phyloP scores from a whole-genome alignment of 2,888 invertebrate genomes.

The Ypsolopha scabrella region DNA sequence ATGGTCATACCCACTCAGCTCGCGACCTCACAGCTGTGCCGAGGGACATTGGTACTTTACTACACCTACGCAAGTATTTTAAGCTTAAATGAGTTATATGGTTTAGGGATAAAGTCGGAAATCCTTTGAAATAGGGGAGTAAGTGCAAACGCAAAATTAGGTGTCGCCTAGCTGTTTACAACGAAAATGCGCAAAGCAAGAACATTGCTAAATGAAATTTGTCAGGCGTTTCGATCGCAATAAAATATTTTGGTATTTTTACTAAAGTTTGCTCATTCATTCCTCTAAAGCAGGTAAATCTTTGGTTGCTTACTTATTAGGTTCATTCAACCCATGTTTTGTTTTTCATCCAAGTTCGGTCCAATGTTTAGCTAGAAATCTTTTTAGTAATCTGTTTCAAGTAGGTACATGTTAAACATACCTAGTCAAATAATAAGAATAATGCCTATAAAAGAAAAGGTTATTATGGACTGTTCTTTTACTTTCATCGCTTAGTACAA shows the following conservation, averaged over 20 bases:
- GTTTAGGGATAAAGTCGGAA: background rate
- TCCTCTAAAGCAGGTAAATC: no score
- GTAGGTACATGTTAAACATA: no score
- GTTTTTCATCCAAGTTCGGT: background rate
- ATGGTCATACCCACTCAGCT: slow-evolving; percentile 39
- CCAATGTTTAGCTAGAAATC: no score
- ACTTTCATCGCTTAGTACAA: no score
- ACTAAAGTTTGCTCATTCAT: no score
- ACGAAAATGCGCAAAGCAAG: background rate
- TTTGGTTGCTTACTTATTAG: no score
- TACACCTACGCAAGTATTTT: slow-evolving; percentile 12
- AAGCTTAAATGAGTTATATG: background rate
- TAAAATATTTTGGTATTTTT: no score
- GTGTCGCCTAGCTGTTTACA: background rate
- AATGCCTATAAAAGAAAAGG: no score
- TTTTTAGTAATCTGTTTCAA: no score
- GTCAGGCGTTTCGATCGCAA: background rate
- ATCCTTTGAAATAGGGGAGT: background rate
- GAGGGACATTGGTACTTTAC: slow-evolving; percentile 32
- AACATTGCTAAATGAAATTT: background rate
- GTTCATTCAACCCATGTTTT: background rate
- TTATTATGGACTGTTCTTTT: no score
- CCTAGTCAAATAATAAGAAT: no score
- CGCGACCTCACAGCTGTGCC: slow-evolving; percentile 37
- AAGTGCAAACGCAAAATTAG: background rate